Evolutionary conservation across 2,113 vertebrate genomes (phyloP).

Genomic region (Myrmecophaga tridactyla): DNA sequence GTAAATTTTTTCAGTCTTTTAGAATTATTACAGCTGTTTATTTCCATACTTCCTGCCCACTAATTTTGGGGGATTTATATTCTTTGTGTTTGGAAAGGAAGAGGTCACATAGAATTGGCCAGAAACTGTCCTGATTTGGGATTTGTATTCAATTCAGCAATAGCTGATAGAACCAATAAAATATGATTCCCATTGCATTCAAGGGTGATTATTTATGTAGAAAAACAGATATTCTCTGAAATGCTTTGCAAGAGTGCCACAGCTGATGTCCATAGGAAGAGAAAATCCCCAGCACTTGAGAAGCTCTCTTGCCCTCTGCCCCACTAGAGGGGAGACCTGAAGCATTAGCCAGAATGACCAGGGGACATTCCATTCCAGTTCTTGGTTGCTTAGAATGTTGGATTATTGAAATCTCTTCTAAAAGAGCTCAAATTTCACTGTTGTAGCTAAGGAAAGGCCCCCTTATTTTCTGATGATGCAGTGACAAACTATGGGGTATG

Average conservation of each 20-base stretch:
- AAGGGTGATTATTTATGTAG: neutral
- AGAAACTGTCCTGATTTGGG: neutral
- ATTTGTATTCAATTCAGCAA: neutral
- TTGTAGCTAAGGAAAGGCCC: neutral
- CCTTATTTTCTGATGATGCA: neutral
- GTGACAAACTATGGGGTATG: neutral
- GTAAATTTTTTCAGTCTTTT: neutral
- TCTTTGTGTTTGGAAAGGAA: neutral
- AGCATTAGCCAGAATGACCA: neutral
- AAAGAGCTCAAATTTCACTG: neutral
- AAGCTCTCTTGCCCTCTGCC: neutral
- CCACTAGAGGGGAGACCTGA: fast-evolving
- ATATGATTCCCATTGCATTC: neutral
- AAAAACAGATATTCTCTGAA: too few species aligned
- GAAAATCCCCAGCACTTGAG: neutral
- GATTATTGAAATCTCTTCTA: neutral
- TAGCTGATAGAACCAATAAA: neutral
- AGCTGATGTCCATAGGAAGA: neutral
- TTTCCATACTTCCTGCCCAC: neutral
- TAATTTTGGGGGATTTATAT: neutral
- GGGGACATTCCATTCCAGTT: too few species aligned
- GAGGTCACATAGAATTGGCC: neutral
- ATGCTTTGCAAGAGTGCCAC: neutral
- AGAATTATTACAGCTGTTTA: neutral
- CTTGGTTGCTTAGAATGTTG: neutral